These are phyloP conservation scores for Paedocypris sp. DNA, from an alignment of 2,113 vertebrate species.

Conservation along the genomic window DNA sequence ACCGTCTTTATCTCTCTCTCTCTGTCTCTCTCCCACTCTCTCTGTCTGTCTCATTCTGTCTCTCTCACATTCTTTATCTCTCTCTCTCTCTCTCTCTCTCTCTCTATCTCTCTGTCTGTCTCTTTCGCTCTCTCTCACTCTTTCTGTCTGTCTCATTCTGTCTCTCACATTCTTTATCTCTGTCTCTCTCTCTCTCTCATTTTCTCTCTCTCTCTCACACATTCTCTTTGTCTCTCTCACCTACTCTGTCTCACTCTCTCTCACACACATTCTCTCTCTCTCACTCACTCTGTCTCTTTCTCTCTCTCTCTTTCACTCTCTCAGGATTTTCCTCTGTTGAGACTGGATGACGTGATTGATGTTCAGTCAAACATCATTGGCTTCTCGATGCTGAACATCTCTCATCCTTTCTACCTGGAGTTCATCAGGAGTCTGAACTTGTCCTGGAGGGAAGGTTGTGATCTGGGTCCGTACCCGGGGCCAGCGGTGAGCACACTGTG, in stretches of 20 bases:
- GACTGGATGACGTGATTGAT: conserved; percentile 76
- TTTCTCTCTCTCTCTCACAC: too few species aligned
- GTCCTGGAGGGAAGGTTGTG: conserved; percentile 86
- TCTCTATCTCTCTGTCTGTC: too few species aligned
- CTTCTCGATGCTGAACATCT: conserved; percentile 89
- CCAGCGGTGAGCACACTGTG: conserved; percentile 47
- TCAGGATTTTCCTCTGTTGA: conserved; percentile 82
- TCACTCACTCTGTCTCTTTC: conserved; percentile 24
- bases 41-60: too few species aligned
- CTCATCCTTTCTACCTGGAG: conserved; percentile 83
- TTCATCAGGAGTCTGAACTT: conserved; percentile 88
- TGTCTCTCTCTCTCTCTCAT: too few species aligned
- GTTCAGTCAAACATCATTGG: conserved; percentile 82
- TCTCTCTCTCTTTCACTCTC: conserved; percentile 17
- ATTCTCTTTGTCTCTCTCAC: too few species aligned
- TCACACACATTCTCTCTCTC: conserved; percentile 21
- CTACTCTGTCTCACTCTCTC: not conserved
- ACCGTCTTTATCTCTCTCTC: too few species aligned
- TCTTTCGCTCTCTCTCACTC: too few species aligned
- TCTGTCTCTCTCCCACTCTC: too few species aligned
- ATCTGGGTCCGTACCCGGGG: conserved; percentile 67
- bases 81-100: too few species aligned
- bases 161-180: too few species aligned
- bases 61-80: too few species aligned
- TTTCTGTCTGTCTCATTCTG: too few species aligned